Base-by-base conservation (phyloP, 1,140 invertebrate genomes). In the Ceratitis capitata region DNA sequence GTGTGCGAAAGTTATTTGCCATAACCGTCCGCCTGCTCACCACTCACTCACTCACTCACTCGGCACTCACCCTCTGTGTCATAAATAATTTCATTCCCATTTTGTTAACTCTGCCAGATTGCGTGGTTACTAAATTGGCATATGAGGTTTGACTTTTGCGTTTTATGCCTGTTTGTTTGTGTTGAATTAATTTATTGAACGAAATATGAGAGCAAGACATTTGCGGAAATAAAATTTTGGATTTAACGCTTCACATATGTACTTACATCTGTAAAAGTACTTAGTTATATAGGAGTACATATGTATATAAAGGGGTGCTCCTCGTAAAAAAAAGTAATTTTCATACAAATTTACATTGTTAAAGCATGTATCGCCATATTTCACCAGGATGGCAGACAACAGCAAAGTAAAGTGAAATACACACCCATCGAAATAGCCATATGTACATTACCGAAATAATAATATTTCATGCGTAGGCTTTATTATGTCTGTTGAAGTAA, bases 71-170 rank as follows among this genome's bases (percentile, higher is more conserved):
- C 35, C 35, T 69, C 35, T 23, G 4, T 5, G 32, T 69, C 19
- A 64, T 64, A 64, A 6, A 69, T 42, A 42, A 16, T 42, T 69
- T 64, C 26, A 32, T 64, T 64, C 29, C 64, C 19, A 42, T 61
- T 61, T 61, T 69, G 64, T 69, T 69, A 69, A 69, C 64, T 69
- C 39, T 35, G 32, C 19, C 35, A 69, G 64, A 69, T 42, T 69
- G 64, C 64, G 35, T 19, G 64, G 64, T 35, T 69, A 23, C 64
- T 69, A 69, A 69, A 69, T 69, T 69, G 64, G 35, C 16, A 69
- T 42, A 69, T 69, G 14, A 69, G 64, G 64, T 69, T 69, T 69
- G 64, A 69, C 16, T 42, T 69, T 32, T 61, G 56, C 56, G 56
- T 58, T 58, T 58, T 58, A 58, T 26, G 58, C 58, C 10, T 61